Base-by-base conservation (phyloP, 2,888 invertebrate species). In the Mythimna albipuncta region DNA sequence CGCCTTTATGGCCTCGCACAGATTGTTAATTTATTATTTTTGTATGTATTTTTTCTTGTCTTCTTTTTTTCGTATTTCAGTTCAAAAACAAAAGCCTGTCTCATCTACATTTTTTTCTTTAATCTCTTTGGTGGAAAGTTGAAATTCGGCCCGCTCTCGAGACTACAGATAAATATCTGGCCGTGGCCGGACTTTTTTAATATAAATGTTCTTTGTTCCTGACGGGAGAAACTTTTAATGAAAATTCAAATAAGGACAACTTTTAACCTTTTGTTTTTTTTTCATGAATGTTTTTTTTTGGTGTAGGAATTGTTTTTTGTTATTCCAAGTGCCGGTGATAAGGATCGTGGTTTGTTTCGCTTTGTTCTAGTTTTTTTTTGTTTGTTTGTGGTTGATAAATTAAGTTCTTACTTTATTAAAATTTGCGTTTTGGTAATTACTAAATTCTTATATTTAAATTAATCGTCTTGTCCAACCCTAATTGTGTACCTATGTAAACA, bases 191-290 rank as follows among this genome's bases (percentile, higher is more conserved):
- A 96, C 93, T 96, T 96, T 96, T 96, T 96, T 96, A 96, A 96
- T 96, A 96, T 96, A 96, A 96, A 96, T 95, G 96, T 96, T 96
- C 96, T 96, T 96, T 96, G 96, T 96, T 95, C 95, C 92, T 95
- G 96, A 95, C 94, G 93, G 94, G 92, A 91, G 91, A 94, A 94
- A 94, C 93, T 94, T 94, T 94, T 94, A 95, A 94, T 94, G 94
- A 94, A 94, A 94, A 94, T 94, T 95, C 94, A 94, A 94, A 94
- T 94, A 95, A 94, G 94, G 94, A 94, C 93, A 93, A 94, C 94
- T 94, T 94, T 93, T 91, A 93, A 93, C 94, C 94, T 94, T 94
- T 94, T 91, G 91, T 92, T 92, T 93, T 93, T 90, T 79, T 81
- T 76, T 41, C 71, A 67, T 68, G 77, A 75, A 80, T 80, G 86